A percentile compares a stretch with the other conserved stretches of the same genome.
Evolutionary conservation across 2,888 invertebrate species (phyloP).

Genomic region (Cheilosia pagana): DNA sequence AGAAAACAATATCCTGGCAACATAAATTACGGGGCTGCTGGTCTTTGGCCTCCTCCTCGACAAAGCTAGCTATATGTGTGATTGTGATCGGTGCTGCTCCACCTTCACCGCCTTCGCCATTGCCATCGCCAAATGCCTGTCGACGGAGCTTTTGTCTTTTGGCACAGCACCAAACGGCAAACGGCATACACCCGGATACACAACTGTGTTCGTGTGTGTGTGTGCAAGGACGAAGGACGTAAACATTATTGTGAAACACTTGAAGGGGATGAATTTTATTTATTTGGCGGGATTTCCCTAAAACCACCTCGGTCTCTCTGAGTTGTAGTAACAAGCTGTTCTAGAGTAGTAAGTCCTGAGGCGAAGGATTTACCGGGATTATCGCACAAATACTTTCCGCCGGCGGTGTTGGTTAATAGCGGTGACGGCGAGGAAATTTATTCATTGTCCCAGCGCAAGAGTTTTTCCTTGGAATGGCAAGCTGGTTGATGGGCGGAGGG

Average conservation of each 20-base stretch:
- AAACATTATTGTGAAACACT: slow-evolving; percentile 73
- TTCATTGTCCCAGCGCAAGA: slow-evolving; percentile 62
- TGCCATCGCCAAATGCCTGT: slow-evolving; percentile 53
- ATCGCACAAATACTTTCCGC: slow-evolving; percentile 72
- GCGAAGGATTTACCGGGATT: slow-evolving; percentile 73
- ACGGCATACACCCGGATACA: not conserved
- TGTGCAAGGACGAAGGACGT: slow-evolving; percentile 56
- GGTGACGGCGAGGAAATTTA: slow-evolving; percentile 67
- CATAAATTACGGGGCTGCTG: slow-evolving; percentile 77
- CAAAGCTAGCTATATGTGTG: slow-evolving; percentile 5
- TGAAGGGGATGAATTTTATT: slow-evolving; percentile 74
- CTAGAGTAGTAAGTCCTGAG: slow-evolving; percentile 59
- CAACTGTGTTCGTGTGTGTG: slow-evolving; percentile 1
- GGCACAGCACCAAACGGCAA: slow-evolving; percentile 33
- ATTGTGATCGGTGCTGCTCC: slow-evolving; percentile 47
- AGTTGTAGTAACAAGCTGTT: slow-evolving; percentile 58
- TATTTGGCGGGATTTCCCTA: slow-evolving; percentile 73
- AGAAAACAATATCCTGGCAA: slow-evolving; percentile 77
- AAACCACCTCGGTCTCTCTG: slow-evolving; percentile 36
- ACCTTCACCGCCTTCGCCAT: slow-evolving; percentile 47
- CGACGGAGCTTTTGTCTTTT: slow-evolving; percentile 69
- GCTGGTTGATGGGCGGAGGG: not conserved
- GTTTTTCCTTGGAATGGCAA: slow-evolving; percentile 9
- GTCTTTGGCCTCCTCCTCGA: slow-evolving; percentile 64
- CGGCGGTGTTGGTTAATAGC: slow-evolving; percentile 38